Percentiles rank a stretch among this genome's conserved stretches.
phyloP scores from a whole-genome alignment of 1,140 invertebrate genomes.

The Cydia fagiglandana region DNA sequence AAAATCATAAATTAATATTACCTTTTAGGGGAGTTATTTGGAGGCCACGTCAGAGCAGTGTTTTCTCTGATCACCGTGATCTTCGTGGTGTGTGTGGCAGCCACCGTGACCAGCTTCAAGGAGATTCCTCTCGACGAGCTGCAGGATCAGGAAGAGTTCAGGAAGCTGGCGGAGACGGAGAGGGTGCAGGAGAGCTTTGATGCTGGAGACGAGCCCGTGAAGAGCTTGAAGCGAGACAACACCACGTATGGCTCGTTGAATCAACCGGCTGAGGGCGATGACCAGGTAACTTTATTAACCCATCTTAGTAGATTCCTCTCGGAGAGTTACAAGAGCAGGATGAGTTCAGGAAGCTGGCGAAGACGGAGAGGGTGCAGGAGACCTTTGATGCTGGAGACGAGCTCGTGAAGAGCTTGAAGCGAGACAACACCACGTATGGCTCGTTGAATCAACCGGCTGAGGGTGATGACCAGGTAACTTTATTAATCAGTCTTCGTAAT shows the following conservation, averaged over 20 bases:
- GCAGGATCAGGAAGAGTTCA: constrained; percentile 62
- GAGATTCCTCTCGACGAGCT: constrained; percentile 88
- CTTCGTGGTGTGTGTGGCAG: constrained; percentile 89
- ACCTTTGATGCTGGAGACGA: constrained; percentile 56
- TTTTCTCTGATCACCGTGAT: constrained; percentile 94
- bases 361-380: constrained; percentile 51
- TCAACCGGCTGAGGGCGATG: constrained; percentile 46
- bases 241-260: constrained; percentile 63
- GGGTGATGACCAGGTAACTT: neutral
- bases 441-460: constrained; percentile 54
- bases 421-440: constrained; percentile 60
- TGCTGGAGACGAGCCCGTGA: constrained; percentile 53
- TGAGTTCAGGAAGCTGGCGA: constrained; percentile 55
- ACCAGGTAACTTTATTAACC: no score
- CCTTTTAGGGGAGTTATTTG: constrained; percentile 84
- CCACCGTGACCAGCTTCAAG: constrained; percentile 91
- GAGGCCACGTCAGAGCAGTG: constrained; percentile 93
- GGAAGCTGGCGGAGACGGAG: constrained; percentile 52
- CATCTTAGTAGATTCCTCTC: constrained; percentile 92
- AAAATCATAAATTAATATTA: neutral
- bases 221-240: constrained; percentile 55
- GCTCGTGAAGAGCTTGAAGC: constrained; percentile 56
- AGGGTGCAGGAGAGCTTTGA: constrained; percentile 56
- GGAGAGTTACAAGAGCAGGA: constrained; percentile 66
- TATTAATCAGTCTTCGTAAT: no score